Base-by-base conservation (phyloP, 2,113 vertebrate genomes). In the Chascanopsetta lugubris region DNA sequence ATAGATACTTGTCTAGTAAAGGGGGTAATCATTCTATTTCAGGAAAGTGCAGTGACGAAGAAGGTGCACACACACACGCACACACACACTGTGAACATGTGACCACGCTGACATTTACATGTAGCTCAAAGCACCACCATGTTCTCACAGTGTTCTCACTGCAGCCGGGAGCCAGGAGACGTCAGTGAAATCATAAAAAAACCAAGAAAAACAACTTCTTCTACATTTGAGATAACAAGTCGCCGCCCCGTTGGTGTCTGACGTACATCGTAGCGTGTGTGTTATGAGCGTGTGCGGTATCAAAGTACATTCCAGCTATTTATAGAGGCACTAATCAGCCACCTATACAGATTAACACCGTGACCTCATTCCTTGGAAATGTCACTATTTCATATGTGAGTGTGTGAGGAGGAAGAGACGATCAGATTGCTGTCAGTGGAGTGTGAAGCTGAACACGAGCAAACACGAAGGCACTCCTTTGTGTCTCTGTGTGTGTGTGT, bases 291-390 rank as follows among this genome's bases (percentile, higher is more conserved):
- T 42, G 45, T 20, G 51, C 55, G 45, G 69, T 75, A 77, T 84
- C 72, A 56, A 66, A 84, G 80, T 80, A 75, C 74, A 80, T 58
- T 45, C 53, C 34, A 38, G 61, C 62, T 84, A 85, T 87, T 83
- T 80, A 84, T 87, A 87, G 87, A 66, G 51, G 55, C 73, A 61
- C 75, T 81, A 81, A 86, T 86, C 79, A 62, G 46, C 56, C 79
- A 81, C 83, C 70, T 83, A 69, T 85, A 77, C 66, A 77, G 59
- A 87, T 85, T 82, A 85, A 75, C 83, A 77, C 32, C 48, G 74
- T 88, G 86, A 87, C 87, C 84, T 89, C 82, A 87, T 84, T 89
- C 55, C 59, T 63, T 57, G 38, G 49, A 77, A 82, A 82, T 32
- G 50, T 53, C 58, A 70, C 51, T 57, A 51, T 75, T 85, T 79